Conservation (phyloP, 35 echinoderm and acorn worm species). For the Heliocidaris tuberculata region DNA sequence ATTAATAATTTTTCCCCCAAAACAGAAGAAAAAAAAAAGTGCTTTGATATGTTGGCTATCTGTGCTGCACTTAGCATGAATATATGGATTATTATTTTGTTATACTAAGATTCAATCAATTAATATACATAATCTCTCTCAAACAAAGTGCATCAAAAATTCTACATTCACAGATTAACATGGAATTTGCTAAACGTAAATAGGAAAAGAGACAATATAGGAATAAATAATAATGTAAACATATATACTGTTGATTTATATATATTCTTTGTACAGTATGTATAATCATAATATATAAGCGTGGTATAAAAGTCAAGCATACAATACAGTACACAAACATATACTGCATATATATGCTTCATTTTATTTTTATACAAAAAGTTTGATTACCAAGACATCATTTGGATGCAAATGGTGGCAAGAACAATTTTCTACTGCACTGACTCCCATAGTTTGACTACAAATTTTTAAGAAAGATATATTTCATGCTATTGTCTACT, state of each 20-base stretch:
- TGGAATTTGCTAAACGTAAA: background rate
- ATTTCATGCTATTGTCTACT: too few species aligned
- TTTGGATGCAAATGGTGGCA: background rate
- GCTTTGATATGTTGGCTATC: too few species aligned
- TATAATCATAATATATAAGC: background rate
- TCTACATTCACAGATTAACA: background rate
- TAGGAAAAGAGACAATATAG: background rate
- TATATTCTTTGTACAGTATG: background rate
- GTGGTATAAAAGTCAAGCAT: background rate
- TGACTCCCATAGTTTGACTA: too few species aligned
- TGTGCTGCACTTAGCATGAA: too few species aligned
- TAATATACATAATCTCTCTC: too few species aligned
- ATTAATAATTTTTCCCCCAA: too few species aligned
- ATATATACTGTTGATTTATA: background rate
- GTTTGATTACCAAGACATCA: background rate
- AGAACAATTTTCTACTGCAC: background rate
- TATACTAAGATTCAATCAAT: too few species aligned
- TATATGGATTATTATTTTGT: too few species aligned
- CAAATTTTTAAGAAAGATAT: too few species aligned
- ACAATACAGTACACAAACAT: background rate
- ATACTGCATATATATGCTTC: background rate
- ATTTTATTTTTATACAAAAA: background rate
- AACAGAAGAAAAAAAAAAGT: too few species aligned
- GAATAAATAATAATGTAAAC: background rate
- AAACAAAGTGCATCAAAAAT: too few species aligned